phyloP scores from a whole-genome alignment of 2,888 invertebrate genomes.

The Erebia epiphron region DNA sequence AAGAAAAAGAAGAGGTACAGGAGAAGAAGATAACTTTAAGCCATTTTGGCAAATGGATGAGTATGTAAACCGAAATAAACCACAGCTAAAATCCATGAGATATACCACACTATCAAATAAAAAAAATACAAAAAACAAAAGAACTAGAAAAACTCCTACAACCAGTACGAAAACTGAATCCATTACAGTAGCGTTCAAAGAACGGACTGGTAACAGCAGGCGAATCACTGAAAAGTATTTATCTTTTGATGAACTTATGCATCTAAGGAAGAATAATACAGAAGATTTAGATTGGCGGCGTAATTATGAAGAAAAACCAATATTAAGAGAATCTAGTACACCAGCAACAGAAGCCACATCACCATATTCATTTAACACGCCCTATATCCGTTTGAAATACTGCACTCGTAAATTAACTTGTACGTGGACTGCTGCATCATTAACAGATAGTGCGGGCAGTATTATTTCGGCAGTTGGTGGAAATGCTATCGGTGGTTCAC shows the following conservation, averaged over 20 bases:
- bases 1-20: conserved; percentile 56
- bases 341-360: conserved; percentile 35
- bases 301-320: conserved; percentile 47
- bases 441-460: conserved; percentile 51
- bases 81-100: conserved; percentile 57
- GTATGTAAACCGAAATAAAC: conserved; percentile 47
- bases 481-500: conserved; percentile 51
- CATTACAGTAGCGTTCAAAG: conserved; percentile 58
- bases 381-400: conserved; percentile 58
- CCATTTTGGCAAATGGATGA: conserved; percentile 70
- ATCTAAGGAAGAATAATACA: conserved; percentile 62
- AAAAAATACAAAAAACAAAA: conserved; percentile 39
- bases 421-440: conserved; percentile 67
- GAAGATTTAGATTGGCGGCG: conserved; percentile 30
- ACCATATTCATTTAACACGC: conserved; percentile 59
- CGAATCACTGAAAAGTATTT: conserved; percentile 67
- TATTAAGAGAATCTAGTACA: conserved; percentile 43
- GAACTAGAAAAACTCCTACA: conserved; percentile 45
- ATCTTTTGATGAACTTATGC: conserved; percentile 75
- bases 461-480: conserved; percentile 40
- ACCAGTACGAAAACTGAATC: conserved; percentile 54
- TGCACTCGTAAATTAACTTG: conserved; percentile 74
- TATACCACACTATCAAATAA: conserved; percentile 64
- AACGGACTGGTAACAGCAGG: conserved; percentile 41
- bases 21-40: conserved; percentile 51